Evolutionary conservation across 2,113 vertebrate species (phyloP).

Genomic region (Serranochromis macrocephalus): DNA sequence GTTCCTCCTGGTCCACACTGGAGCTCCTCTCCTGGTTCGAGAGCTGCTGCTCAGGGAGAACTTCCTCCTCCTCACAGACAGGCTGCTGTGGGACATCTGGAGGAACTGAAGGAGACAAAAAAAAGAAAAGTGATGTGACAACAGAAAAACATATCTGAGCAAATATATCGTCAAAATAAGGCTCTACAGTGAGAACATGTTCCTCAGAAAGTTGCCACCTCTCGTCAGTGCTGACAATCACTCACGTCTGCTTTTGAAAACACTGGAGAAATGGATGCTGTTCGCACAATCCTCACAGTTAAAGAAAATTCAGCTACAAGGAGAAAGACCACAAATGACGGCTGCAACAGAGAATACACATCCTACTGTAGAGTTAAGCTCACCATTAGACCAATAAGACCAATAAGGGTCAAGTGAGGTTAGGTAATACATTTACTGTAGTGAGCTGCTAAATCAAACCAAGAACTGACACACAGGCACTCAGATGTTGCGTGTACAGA

Average conservation of each 20-base stretch:
- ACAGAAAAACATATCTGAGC: not conserved
- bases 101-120: not conserved
- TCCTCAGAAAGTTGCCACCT: not conserved
- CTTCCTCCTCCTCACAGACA: not conserved
- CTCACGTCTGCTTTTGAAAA: not conserved
- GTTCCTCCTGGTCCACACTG: fast-evolving
- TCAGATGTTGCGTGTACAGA: not conserved
- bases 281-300: not conserved
- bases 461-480: not conserved
- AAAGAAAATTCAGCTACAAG: not conserved
- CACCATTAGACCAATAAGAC: not conserved
- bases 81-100: not conserved
- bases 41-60: not conserved
- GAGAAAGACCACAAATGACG: not conserved
- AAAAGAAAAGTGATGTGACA: not conserved
- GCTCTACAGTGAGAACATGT: not conserved
- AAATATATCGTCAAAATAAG: not conserved
- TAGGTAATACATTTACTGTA: not conserved
- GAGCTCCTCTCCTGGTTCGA: not conserved
- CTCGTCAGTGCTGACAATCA: not conserved
- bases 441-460: not conserved
- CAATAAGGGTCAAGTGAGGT: not conserved
- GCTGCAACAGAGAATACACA: not conserved
- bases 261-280: not conserved
- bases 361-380: not conserved